Conservation (phyloP, 2,113 vertebrate genomes). For the Australoheros scitulus region DNA sequence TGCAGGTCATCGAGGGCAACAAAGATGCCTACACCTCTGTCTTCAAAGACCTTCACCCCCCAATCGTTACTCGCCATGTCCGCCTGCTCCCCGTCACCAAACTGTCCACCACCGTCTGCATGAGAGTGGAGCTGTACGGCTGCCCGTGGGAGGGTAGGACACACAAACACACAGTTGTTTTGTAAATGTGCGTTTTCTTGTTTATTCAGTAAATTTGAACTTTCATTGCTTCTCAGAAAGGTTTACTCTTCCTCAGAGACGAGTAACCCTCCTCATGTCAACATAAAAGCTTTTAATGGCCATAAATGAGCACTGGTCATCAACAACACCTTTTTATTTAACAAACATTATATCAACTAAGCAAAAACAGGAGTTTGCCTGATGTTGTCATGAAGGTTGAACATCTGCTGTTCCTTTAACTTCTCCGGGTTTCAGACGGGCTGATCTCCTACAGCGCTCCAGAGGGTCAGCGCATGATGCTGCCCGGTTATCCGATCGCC, state of each 20-base stretch:
- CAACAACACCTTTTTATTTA: not conserved
- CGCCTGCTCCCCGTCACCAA: constrained; percentile 86
- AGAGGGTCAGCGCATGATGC: constrained; percentile 86
- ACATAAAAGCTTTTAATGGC: constrained; percentile 7
- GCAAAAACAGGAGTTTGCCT: not conserved
- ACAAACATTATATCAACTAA: not conserved
- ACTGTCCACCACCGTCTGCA: constrained; percentile 85
- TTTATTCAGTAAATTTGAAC: not conserved
- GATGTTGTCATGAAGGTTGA: not conserved
- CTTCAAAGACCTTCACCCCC: constrained; percentile 87
- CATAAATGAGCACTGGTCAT: not conserved
- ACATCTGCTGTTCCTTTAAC: not conserved
- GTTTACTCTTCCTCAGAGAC: constrained; percentile 4
- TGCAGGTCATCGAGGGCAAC: constrained; percentile 86
- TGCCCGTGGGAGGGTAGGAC: constrained; percentile 87
- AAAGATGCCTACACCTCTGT: constrained; percentile 83
- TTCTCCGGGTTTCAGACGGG: constrained; percentile 80
- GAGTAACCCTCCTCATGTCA: not conserved
- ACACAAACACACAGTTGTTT: not conserved
- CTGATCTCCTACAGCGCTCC: constrained; percentile 87
- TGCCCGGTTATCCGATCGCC: constrained; percentile 80
- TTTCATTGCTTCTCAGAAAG: not conserved
- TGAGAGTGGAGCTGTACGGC: constrained; percentile 93
- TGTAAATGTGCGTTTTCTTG: not conserved
- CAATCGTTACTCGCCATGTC: constrained; percentile 85